These are phyloP conservation scores for Lycaena phlaeas DNA, from an alignment of 2,888 invertebrate genomes.

Conservation along the genomic window DNA sequence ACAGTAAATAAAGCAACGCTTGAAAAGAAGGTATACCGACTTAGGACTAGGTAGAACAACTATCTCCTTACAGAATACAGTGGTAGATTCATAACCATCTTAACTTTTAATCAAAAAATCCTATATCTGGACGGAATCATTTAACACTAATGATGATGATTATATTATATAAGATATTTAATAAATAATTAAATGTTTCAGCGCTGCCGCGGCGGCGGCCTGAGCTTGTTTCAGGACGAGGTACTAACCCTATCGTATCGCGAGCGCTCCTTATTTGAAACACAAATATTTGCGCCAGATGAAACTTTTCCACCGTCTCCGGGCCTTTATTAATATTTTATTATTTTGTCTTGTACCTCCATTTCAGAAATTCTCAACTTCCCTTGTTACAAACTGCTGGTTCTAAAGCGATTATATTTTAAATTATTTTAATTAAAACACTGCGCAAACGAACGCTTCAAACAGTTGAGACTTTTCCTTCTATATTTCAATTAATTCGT, in stretches of 20 bases:
- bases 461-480: slow-evolving; percentile 33
- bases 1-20: no score
- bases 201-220: no score
- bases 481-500: slow-evolving; percentile 19
- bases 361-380: slow-evolving; percentile 61
- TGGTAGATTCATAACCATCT: no score
- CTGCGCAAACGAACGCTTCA: slow-evolving; percentile 52
- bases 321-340: slow-evolving; percentile 72
- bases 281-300: slow-evolving; percentile 64
- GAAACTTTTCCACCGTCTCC: slow-evolving; percentile 67
- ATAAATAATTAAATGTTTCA: no score
- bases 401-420: slow-evolving; percentile 72
- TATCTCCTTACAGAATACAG: no score
- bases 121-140: no score
- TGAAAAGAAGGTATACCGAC: no score
- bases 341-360: slow-evolving; percentile 70
- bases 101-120: no score
- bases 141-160: no score
- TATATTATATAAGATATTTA: no score
- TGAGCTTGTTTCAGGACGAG: slow-evolving; percentile 21
- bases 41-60: no score
- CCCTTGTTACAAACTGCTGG: slow-evolving; percentile 60
- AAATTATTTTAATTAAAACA: slow-evolving; percentile 73
- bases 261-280: slow-evolving; percentile 63
- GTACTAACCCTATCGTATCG: slow-evolving; percentile 54